Evolutionary conservation across 2,113 vertebrate genomes (phyloP), one percentile per base, ranked within the genome.

Genomic region (Xiphias gladius): DNA sequence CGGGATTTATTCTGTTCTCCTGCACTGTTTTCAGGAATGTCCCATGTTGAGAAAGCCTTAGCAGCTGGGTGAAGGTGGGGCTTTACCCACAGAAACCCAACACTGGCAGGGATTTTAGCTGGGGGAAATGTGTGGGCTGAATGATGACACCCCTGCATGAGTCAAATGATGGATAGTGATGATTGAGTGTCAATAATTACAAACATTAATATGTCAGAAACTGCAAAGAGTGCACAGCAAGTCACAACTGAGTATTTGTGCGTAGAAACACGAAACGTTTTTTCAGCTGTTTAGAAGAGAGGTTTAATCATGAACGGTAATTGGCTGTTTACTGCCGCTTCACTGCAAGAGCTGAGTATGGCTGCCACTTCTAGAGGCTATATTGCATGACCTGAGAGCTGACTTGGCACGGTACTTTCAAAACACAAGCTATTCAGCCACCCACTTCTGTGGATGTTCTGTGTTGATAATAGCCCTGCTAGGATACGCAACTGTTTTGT

Each of bases 11-110:
- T 77, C 72, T 54, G 66, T 20, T 43, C 72, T 71, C 63, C 58
- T 61, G 48, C 61, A 3, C 3, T 54, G 63, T 72, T 72, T 88
- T 86, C 13, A 48, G 83, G 83, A 76, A 89, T 86, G 17, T 85
- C 74, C 82, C 77, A 39, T 57, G 84, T 87, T 55, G n/a, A 84
- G 63, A 90, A 76, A 80, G 37, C 57, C 54, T 58, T 2, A 80
- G 86, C 93, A 91, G 88, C 92, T 93, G 83, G 73, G 52, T 86
- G 77, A 86, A 84, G 86, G 87, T 82, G 88, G 82, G 78, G 83
- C 73, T 58, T 75, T 41, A 67, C 55, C 75, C 76, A 64, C 87
- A 86, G 76, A 70, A 83, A 80, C 52, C 55, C 73, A 83, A 68
- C 73, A 58, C 80, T 63, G 84, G 39, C 73, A 22, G 64, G 76